Percentiles rank a stretch among this genome's conserved stretches.
Conservation (phyloP, 2,797 vertebrate genomes). For the Oceanodroma leucorhoa region DNA sequence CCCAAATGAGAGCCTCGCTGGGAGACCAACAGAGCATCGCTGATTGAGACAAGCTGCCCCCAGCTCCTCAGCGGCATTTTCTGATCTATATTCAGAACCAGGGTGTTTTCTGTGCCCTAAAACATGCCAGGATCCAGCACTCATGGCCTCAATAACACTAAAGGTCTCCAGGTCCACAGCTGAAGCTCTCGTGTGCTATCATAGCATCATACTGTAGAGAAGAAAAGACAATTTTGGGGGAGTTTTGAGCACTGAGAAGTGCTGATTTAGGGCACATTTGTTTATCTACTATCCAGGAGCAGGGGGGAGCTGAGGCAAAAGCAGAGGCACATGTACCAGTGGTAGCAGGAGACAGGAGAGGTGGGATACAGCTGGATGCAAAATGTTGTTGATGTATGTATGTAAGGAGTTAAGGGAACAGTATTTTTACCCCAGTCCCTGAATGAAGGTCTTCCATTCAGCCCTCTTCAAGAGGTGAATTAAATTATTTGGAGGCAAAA, state of each 20-base stretch:
- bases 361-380: neutral
- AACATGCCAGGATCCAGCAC: neutral
- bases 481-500: neutral
- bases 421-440: neutral
- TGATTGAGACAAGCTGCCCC: neutral
- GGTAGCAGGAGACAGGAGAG: neutral
- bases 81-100: neutral
- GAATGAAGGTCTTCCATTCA: neutral
- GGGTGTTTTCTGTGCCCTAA: neutral
- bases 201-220: neutral
- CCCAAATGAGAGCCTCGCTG: neutral
- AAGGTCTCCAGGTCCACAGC: neutral
- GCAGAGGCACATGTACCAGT: neutral
- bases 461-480: neutral
- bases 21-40: neutral
- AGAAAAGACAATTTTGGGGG: neutral
- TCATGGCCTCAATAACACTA: neutral
- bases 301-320: neutral
- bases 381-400: neutral
- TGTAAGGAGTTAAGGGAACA: neutral
- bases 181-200: neutral
- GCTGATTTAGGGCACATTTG: neutral
- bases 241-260: neutral
- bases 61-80: neutral
- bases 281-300: neutral